Base-by-base conservation (phyloP, 2,113 vertebrate genomes). In the Lethenteron reissneri region DNA sequence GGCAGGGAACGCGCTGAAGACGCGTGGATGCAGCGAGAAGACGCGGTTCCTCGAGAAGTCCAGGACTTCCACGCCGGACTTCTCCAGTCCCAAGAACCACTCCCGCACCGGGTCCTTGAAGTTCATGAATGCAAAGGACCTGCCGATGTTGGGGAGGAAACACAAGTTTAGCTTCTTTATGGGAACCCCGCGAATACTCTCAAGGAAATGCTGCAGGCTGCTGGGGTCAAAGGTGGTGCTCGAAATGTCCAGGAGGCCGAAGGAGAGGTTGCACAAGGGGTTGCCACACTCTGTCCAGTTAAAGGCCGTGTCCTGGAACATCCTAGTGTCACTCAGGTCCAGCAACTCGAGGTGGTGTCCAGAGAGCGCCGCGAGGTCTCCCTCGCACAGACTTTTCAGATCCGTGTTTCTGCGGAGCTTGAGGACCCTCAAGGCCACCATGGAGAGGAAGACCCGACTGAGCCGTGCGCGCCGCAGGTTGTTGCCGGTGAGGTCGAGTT, bases 211-310 rank as follows among this genome's bases (percentile, higher is more conserved):
- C 57, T 75, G 72, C 3, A 56, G 57, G 9, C 25, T 11, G 1
- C 17, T 9, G 17, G 58, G 58, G n/a, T 58, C 17, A 74, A 74
- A 77, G 0, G n/a, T 41, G 58, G 74, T 77, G 57, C 57, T 72
- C 9, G 77, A 77, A 70, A 78, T n/a, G 71, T 77, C 77, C 58
- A 78, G 71, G 3, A 62, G 74, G 6, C 58, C 71, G 21, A 78
- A 21, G 1, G 71, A 73, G 62, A 78, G 74, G 15, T 70, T 69
- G 14, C 8, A 70, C 69, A 77, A 77, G 4, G 76, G 75, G 57
- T 74, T 77, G 57, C 58, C 2, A 12, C 77, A 78, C 4, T 68
- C 2, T 3, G 21, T 25, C 56, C 59, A 56, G 12, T 57, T 17
- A 10, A 60, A 21, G 14, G 4, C 59, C 19, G 41, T 41, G 4